phyloP scores from a whole-genome alignment of 2,888 invertebrate genomes.

The Antitype chi region DNA sequence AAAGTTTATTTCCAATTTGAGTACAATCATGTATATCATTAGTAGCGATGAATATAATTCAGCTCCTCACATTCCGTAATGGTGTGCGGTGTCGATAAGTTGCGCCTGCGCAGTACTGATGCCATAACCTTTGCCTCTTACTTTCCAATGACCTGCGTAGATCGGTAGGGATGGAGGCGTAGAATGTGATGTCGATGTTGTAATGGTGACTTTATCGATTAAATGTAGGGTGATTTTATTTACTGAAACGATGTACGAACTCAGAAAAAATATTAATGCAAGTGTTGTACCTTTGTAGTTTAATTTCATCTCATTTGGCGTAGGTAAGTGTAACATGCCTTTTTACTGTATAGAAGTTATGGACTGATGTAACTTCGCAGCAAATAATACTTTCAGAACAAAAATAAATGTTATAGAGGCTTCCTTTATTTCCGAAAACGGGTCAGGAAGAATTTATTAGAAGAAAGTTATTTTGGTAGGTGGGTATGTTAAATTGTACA shows the following conservation, averaged over 20 bases:
- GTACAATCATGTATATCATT: slow-evolving; percentile 42
- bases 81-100: slow-evolving; percentile 60
- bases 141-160: slow-evolving; percentile 83
- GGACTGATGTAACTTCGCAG: too few relatives aligned
- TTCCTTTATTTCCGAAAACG: too few relatives aligned
- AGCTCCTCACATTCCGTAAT: slow-evolving; percentile 52
- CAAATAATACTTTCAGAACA: too few relatives aligned
- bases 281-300: background rate
- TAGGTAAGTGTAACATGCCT: background rate
- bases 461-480: too few relatives aligned
- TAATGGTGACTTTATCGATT: background rate
- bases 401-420: too few relatives aligned
- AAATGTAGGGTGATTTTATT: too few relatives aligned
- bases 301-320: background rate
- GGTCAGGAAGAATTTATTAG: too few relatives aligned
- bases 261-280: too few relatives aligned
- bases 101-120: slow-evolving; percentile 58
- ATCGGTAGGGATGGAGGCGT: slow-evolving; percentile 67
- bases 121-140: slow-evolving; percentile 82
- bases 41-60: slow-evolving; percentile 59
- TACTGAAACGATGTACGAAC: too few relatives aligned
- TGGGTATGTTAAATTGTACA: too few relatives aligned
- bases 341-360: background rate
- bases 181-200: slow-evolving; percentile 41
- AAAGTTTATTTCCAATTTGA: slow-evolving; percentile 12